Evolutionary conservation across 2,113 vertebrate genomes (phyloP).

Genomic region (Labeo catla): DNA sequence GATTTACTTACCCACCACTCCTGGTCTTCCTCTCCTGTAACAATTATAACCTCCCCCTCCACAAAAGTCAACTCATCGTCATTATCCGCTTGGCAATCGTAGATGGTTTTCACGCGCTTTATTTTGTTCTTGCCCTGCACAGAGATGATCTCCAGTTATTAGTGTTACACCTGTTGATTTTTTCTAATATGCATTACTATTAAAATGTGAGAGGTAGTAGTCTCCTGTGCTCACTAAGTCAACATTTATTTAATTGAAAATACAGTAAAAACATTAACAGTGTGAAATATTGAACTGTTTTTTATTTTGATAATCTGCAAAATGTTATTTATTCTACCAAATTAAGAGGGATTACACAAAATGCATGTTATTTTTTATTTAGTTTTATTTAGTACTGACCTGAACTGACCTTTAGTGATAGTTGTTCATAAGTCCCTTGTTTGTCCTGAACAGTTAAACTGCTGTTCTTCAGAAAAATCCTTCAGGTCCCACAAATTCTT

Average conservation of each 20-base stretch:
- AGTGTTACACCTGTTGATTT: neutral
- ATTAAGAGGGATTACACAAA: too few relatives aligned
- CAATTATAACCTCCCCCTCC: constrained; percentile 88
- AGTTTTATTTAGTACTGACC: too few relatives aligned
- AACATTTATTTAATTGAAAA: neutral
- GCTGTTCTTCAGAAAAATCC: too few relatives aligned
- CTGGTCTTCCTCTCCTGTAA: constrained; percentile 89
- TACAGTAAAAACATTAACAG: neutral
- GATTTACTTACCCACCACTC: constrained; percentile 89
- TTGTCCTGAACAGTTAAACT: too few relatives aligned
- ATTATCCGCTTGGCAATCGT: constrained; percentile 91
- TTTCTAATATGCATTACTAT: neutral
- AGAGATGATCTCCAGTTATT: neutral
- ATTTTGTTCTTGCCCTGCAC: constrained; percentile 83
- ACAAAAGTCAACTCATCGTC: constrained; percentile 87
- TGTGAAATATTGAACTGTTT: neutral
- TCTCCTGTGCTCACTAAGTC: neutral
- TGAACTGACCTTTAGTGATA: too few relatives aligned
- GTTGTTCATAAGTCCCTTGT: too few relatives aligned
- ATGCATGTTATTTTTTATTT: too few relatives aligned
- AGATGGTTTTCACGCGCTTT: constrained; percentile 89
- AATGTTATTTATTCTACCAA: too few relatives aligned
- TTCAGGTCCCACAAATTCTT: too few relatives aligned
- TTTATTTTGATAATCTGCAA: neutral
- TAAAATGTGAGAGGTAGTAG: neutral